Base-by-base conservation (phyloP, 2,888 invertebrate species). In the Eilema sororculum region DNA sequence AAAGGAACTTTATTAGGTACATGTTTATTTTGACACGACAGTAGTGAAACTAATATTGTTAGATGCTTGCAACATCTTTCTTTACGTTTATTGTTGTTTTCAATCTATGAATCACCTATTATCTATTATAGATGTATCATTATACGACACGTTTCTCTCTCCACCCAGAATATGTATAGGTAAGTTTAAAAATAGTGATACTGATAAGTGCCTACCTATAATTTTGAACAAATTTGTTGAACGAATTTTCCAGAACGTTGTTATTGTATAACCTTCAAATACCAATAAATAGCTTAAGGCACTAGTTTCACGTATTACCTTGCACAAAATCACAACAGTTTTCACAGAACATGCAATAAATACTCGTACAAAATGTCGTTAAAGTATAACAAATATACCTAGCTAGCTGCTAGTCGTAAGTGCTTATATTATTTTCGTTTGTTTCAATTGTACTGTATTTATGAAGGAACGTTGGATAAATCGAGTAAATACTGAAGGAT, bases 401-500 rank as follows among this genome's bases (percentile, higher is more conserved):
- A 28, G 16, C 22, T 52, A 52, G 16, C 22, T 52, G 33, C n/a
- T 22, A 24, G 13, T 24, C 10, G 28, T 61, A 57, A 67, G 30
- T 64, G 58, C 67, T 65, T 61, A 72, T 69, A 64, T 68, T 72
- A 65, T 20, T 73, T 63, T 67, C 30, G 65, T 71, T 66, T 68
- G 64, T 74, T 73, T 60, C 60, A 67, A 58, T 65, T 65, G 69
- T 60, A 71, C 71, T 69, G 73, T 72, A 78, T 65, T 82, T 75
- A 75, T 76, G 69, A 78, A 75, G 65, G 66, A 71, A 71, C 73
- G 75, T 69, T 74, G 72, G 69, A 64, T 63, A 64, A 75, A 78
- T 68, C 62, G 73, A 59, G 67, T 71, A 76, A 74, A 81, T 78
- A 80, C 37, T 76, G 75, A 16, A 65, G 66, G 68, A 71, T 74